Evolutionary conservation across 2,888 invertebrate genomes (phyloP).

Genomic region (Dusona sp.): DNA sequence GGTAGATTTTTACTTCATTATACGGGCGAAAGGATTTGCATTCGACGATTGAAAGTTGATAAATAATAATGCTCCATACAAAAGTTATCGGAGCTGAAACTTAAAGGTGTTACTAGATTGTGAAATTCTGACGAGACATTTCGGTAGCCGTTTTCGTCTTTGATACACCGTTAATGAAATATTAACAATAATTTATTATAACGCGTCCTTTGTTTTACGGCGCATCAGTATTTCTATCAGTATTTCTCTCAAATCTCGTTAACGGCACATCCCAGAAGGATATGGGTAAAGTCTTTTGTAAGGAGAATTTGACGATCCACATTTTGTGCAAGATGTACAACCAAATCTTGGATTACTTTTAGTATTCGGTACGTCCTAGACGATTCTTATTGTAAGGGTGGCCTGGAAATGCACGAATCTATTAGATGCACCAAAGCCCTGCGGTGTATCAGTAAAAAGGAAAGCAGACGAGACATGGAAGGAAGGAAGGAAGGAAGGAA

Average conservation of each 20-base stretch:
- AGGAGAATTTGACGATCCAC: neutral
- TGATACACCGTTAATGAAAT: neutral
- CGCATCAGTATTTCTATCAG: neutral
- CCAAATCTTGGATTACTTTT: neutral
- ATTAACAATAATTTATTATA: neutral
- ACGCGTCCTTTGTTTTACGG: no score
- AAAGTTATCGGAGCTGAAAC: neutral
- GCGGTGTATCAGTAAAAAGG: slow-evolving; percentile 25
- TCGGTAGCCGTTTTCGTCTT: no score
- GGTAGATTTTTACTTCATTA: neutral
- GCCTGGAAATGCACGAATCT: slow-evolving; percentile 24
- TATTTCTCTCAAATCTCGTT: neutral
- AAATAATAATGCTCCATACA: neutral
- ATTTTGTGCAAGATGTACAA: neutral
- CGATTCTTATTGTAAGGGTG: neutral
- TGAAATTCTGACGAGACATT: neutral
- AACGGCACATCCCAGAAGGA: neutral
- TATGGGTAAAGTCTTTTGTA: neutral
- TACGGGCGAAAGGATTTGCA: neutral
- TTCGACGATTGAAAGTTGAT: slow-evolving; percentile 3
- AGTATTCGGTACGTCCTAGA: neutral
- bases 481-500: slow-evolving; percentile 45
- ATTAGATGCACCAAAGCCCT: slow-evolving; percentile 12
- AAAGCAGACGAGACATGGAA: slow-evolving; percentile 6
- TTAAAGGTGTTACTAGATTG: neutral